A percentile compares a stretch with the other conserved stretches of the same genome.
Evolutionary conservation across 1,140 invertebrate genomes (phyloP).

Genomic region (Pseudomyrmex dendroicus): DNA sequence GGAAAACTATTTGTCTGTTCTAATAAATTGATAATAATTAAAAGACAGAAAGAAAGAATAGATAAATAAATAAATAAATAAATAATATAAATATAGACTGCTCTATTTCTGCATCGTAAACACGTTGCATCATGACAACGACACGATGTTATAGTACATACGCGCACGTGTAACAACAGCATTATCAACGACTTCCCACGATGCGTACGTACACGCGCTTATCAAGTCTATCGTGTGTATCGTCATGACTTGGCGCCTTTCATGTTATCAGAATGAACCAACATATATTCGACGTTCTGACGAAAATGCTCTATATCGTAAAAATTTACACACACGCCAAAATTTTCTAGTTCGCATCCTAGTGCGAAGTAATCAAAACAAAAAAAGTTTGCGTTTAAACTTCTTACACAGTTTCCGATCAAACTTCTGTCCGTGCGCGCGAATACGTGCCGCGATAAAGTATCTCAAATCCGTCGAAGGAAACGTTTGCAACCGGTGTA

Average conservation of each 20-base stretch:
- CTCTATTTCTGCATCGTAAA: background rate
- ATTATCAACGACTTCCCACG: constrained; percentile 66
- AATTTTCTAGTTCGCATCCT: constrained; percentile 13
- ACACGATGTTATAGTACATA: background rate
- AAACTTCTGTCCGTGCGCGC: background rate
- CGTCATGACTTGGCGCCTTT: constrained; percentile 55
- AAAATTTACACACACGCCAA: constrained; percentile 3
- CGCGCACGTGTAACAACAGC: constrained; percentile 50
- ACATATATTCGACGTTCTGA: constrained; percentile 49
- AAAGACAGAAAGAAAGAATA: background rate
- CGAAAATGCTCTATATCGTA: constrained; percentile 29
- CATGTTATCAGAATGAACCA: constrained; percentile 47
- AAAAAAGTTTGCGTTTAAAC: background rate
- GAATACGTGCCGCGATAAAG: constrained; percentile 19
- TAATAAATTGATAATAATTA: background rate
- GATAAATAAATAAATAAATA: constrained; percentile 7
- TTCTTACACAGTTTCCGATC: constrained; percentile 14
- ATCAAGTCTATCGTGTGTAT: constrained; percentile 44
- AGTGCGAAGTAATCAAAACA: constrained; percentile 2
- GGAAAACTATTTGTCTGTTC: too few relatives aligned
- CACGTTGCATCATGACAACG: constrained; percentile 44
- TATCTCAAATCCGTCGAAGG: constrained; percentile 28
- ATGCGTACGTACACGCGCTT: constrained; percentile 56
- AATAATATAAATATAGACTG: background rate
- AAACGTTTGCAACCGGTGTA: constrained; percentile 23